A percentile compares a stretch with the other conserved stretches of the same genome.
These are phyloP conservation scores for Yponomeuta evonymella DNA, from an alignment of 2,888 invertebrate species.

Conservation along the genomic window DNA sequence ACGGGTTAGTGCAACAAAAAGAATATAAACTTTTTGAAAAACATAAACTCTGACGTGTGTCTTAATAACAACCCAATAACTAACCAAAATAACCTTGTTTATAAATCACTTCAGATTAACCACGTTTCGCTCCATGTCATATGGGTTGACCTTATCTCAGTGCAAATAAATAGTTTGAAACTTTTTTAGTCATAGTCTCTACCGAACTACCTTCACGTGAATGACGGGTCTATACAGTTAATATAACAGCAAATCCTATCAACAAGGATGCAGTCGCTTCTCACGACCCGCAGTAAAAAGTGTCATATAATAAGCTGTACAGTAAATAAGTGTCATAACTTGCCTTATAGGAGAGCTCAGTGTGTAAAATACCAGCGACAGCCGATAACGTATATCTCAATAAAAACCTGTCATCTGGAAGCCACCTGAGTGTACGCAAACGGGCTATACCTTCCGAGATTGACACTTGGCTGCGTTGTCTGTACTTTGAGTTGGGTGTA, in stretches of 20 bases:
- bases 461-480: not conserved
- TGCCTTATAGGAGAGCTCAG: not conserved
- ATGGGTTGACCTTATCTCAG: too few species aligned
- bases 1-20: too few species aligned
- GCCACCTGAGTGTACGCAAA: not conserved
- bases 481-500: too few species aligned
- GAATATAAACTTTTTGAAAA: too few species aligned
- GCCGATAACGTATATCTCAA: constrained; percentile 34
- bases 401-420: constrained; percentile 42
- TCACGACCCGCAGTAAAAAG: constrained; percentile 1
- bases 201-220: not conserved
- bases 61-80: too few species aligned
- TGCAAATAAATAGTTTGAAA: too few species aligned
- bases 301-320: constrained; percentile 1
- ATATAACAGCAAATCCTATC: not conserved
- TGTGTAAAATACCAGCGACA: constrained; percentile 4
- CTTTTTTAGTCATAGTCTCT: not conserved
- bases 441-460: not conserved
- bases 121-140: too few species aligned
- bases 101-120: too few species aligned
- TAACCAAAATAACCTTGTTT: too few species aligned
- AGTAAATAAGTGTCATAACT: not conserved
- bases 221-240: not conserved
- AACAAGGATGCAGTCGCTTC: not conserved
- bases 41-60: too few species aligned